Conservation (phyloP, 2,113 vertebrate species). For the Arothron firmamentum region DNA sequence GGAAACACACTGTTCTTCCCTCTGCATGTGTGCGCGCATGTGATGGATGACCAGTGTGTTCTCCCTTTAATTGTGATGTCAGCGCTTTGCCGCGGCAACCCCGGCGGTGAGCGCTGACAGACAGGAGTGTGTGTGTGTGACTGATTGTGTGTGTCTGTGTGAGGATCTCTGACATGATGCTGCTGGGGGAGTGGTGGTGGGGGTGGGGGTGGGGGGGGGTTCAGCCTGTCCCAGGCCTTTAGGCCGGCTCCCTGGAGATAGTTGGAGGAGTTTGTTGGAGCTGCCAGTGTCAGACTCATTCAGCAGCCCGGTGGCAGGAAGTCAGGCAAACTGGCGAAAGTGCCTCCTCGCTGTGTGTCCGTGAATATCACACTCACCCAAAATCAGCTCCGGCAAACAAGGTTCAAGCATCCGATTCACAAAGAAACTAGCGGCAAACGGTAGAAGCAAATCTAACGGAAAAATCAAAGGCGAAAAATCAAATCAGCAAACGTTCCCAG, state of each 20-base stretch:
- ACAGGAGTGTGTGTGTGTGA: conserved; percentile 38
- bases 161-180: conserved; percentile 32
- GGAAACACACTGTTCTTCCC: conserved; percentile 7
- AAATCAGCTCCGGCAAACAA: no score
- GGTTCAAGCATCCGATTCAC: no score
- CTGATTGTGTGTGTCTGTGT: conserved; percentile 10
- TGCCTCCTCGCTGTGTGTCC: not conserved
- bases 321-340: conserved; percentile 2
- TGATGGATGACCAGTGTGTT: conserved; percentile 67
- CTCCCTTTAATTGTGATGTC: conserved; percentile 70
- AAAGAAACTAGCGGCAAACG: no score
- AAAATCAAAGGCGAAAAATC: no score
- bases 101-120: conserved; percentile 49
- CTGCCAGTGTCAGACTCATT: conserved; percentile 25
- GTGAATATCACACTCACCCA: no score
- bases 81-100: conserved; percentile 55
- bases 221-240: not conserved
- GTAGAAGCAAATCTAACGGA: no score
- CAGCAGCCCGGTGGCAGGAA: not conserved
- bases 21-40: conserved; percentile 8
- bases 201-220: not conserved
- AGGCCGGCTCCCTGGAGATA: conserved; percentile 16
- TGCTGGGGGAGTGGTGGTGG: not conserved
- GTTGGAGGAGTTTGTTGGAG: conserved; percentile 35
- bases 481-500: conserved; percentile 2